phyloP scores from a whole-genome alignment of 2,113 vertebrate genomes.

The Litocranius walleri region DNA sequence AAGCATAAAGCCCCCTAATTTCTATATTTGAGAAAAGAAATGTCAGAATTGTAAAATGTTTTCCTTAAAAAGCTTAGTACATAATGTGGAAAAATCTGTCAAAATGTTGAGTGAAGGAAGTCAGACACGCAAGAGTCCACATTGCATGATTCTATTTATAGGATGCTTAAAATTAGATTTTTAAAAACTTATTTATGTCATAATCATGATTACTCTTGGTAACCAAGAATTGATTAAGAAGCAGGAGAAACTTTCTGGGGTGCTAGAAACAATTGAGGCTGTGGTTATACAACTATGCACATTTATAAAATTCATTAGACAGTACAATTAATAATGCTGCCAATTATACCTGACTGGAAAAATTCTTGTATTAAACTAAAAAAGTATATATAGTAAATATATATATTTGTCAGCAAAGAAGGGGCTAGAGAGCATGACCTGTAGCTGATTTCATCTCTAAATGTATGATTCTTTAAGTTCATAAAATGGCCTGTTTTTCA shows the following conservation, averaged over 20 bases:
- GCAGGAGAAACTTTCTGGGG: background rate
- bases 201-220: background rate
- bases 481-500: background rate
- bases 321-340: background rate
- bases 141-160: background rate
- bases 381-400: background rate
- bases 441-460: background rate
- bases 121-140: background rate
- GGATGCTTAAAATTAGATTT: background rate
- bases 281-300: background rate
- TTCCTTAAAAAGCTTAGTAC: background rate
- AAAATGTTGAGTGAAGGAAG: constrained; percentile 1
- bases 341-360: background rate
- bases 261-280: background rate
- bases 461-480: background rate
- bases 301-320: constrained; percentile 19
- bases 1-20: background rate
- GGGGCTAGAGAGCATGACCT: background rate
- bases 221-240: background rate
- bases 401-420: background rate
- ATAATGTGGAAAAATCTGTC: background rate
- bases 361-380: background rate
- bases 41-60: background rate
- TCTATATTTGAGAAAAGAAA: background rate
- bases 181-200: background rate